Base-by-base conservation (phyloP, 2,113 vertebrate species). In the Microtus pennsylvanicus region DNA sequence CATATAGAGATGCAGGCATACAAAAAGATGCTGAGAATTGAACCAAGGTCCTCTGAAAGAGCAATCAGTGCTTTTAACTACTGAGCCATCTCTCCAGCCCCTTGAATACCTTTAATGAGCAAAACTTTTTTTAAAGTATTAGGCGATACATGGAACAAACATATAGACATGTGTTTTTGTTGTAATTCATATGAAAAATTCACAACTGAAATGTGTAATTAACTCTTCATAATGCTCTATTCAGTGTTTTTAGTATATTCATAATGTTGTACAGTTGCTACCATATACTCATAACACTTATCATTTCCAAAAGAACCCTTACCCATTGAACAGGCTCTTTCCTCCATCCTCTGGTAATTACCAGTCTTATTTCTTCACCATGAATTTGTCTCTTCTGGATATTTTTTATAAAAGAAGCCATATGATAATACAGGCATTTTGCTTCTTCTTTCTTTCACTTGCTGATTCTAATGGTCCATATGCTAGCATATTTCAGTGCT, bases 391-490 rank as follows among this genome's bases (percentile, higher is more conserved):
- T 94, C 63, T 80, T 90, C 80, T 63, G n/a, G 58, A 30, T 85
- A 42, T 45, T 83, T 83, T 58, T 63, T 93, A 85, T 89, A 85
- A 90, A 75, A 81, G 35, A 74, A 80, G 45, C 90, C 35, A 38
- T 55, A 78, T 65, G 81, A 33, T 65, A 65, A 42, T 42, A 61
- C 63, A 75, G 50, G 30, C 45, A 85, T 81, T 90, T 90, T 94
- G 50, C 86, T 92, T 92, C 61, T 93, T n/a, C 58, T 16, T 95
- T 88, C n/a, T 81, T 77, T 80, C 30, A 81, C 76, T 78, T 82
- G 58, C n/a, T 83, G 9, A 80, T 94, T 81, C 69, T 21, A 89
- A 33, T 87, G 8, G 63, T 91, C 38, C 50, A 33, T 50, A 38
- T 78, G 74, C 17, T 72, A 91, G 83, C 58, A 3, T 82, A 45